phyloP scores from a whole-genome alignment of 2,888 invertebrate species.

The Eristalis intricaria region DNA sequence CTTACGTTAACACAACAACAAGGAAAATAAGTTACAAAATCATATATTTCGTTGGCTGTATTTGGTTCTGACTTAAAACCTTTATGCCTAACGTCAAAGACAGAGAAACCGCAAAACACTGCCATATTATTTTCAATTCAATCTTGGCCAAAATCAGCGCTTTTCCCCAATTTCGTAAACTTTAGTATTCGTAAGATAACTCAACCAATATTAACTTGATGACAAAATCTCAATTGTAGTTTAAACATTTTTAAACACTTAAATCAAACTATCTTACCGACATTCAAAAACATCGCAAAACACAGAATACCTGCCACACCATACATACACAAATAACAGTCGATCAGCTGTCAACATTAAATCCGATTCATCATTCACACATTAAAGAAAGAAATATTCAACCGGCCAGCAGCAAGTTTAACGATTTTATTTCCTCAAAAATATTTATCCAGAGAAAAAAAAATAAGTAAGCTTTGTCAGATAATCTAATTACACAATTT shows the following conservation, averaged over 20 bases:
- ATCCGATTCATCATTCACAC: not conserved
- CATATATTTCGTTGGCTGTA: no score
- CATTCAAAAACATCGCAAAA: constrained; percentile 17
- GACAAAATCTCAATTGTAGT: not conserved
- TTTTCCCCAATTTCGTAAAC: no score
- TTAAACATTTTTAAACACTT: not conserved
- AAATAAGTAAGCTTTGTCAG: constrained; percentile 32
- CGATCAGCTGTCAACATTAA: constrained; percentile 10
- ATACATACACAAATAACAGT: not conserved
- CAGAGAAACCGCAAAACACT: no score
- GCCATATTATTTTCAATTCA: no score
- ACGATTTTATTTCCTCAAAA: not conserved
- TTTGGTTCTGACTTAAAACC: no score
- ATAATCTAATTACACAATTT: not conserved
- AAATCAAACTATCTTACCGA: not conserved
- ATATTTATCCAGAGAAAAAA: not conserved
- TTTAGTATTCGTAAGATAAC: no score
- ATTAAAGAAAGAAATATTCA: constrained; percentile 1
- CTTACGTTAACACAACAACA: no score
- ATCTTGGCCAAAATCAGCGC: no score
- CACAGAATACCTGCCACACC: not conserved
- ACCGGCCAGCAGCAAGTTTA: constrained; percentile 25
- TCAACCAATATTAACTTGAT: no score
- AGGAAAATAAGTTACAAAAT: no score
- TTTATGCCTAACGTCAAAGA: no score